Evolutionary conservation across 2,888 invertebrate species (phyloP), one percentile per base, ranked within the genome.

Genomic region (Quadroppia sp.): DNA sequence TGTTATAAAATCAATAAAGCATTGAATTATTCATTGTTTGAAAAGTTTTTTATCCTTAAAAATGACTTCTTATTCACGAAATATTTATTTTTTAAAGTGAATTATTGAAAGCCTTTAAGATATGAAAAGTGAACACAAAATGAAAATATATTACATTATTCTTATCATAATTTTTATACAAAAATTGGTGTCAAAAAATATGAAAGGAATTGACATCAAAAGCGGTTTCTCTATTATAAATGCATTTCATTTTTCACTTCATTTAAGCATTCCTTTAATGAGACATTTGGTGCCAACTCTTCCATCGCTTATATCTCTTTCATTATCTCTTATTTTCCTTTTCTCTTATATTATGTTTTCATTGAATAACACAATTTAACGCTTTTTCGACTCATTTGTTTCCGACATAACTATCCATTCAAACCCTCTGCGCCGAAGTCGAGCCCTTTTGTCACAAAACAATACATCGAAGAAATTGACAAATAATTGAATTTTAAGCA

Each of bases 371-470:
- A 61, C 61, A 61, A 61, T 61, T 61, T 32, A 20, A 32, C 17
- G 11, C 61, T 36, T 61, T 61, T 61, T 17, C 36, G 32, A 61
- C 32, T 61, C 61, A 61, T 61, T 61, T 61, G 61, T 61, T 61
- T 36, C 61, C 36, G 32, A 61, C 61, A 13, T 61, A 28, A 32
- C 28, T 36, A 61, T 61, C 20, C 61, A 32, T 61, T 28, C 23
- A 3, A 50, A 50, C 15, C 20, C 15, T 50, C 9, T 7, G 36
- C 4, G 36, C 6, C 36, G 36, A 9, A 36, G 36, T 7, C 6
- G 2, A 11, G 6, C 45, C 36, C 9, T 36, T 7, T 36, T 36
- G 36, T 36, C 6, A 36, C 36, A 36, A 36, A 36, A n/a, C n/a
- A n/a, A n/a, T n/a, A n/a, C n/a, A n/a, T n/a, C n/a, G n/a, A n/a